Evolutionary conservation across 2,797 vertebrate genomes (phyloP).

Genomic region (Cossypha dichroa): DNA sequence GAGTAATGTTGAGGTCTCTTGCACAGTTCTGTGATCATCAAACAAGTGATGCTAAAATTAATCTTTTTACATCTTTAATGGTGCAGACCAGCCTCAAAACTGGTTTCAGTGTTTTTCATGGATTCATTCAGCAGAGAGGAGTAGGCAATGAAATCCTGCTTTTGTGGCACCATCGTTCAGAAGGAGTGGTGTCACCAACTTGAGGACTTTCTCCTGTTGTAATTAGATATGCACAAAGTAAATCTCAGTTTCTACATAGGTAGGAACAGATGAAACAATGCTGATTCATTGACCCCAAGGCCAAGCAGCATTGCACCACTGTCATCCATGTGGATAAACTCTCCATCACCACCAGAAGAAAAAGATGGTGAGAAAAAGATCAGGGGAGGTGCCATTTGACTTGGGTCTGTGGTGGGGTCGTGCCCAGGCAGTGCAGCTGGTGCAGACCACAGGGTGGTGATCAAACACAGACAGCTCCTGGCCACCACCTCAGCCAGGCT

Average conservation of each 20-base stretch:
- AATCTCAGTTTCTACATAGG: neutral
- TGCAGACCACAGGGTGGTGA: neutral
- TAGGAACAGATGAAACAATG: neutral
- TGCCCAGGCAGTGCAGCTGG: neutral
- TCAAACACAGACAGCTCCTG: neutral
- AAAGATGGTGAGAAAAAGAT: neutral
- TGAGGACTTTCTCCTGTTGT: neutral
- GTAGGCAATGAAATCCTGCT: neutral
- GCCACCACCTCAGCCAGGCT: neutral
- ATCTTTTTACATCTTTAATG: neutral
- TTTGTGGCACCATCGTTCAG: neutral
- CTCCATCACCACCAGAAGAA: neutral
- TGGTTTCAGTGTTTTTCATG: neutral
- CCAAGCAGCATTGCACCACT: neutral
- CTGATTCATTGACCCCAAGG: neutral
- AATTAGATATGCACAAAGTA: neutral
- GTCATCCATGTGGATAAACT: neutral
- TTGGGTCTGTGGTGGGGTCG: neutral
- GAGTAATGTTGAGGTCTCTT: neutral
- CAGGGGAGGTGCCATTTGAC: neutral
- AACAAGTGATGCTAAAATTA: neutral
- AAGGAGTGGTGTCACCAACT: neutral
- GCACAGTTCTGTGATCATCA: neutral
- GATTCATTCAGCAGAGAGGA: neutral
- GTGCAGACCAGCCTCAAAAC: neutral